Base-by-base conservation (phyloP, 1,140 invertebrate species). In the Lucilia sericata region DNA sequence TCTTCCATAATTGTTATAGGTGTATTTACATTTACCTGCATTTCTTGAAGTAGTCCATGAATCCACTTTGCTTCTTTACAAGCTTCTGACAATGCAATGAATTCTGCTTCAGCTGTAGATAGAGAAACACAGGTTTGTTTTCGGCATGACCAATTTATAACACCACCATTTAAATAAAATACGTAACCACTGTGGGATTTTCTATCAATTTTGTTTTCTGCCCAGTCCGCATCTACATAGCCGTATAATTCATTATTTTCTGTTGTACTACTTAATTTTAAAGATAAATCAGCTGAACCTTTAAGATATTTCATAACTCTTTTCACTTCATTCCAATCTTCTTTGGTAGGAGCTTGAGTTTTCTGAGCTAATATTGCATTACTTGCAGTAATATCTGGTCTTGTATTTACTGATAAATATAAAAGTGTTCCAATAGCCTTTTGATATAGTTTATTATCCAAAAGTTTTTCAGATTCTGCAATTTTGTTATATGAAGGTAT, bases 131-230 rank as follows among this genome's bases (percentile, higher is more conserved):
- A 85, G 13, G 21, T 55, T 86, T 88, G 87, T 81, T 87, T 87
- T 55, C 85, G n/a, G 36, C 84, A 86, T 14, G 51, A 21, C 86
- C 86, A 88, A 83, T 81, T 82, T 2, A 87, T 49, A 14, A 83
- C 14, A 30, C 12, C 70, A 25, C 84, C 84, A 76, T 75, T 55
- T 13, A 83, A 55, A 19, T 84, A 42, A 74, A 86, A 87, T 34
- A 88, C 60, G 70, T 86, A 82, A 14, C 86, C 87, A n/a, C 85
- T 86, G 34, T 86, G 84, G 3, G 87, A 88, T 49, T 83, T 74
- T 30, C 87, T 84, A 81, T 88, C 87, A 13, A 51, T 30, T 0
- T 47, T 51, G 51, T 87, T 65, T 70, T 81, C 84, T 30, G 25
- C 25, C 25, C 25, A 30, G 25, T 30, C 25, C 3, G 25, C 25